Base-by-base conservation (phyloP, 2,888 invertebrate genomes). In the Aphodius sticticus region DNA sequence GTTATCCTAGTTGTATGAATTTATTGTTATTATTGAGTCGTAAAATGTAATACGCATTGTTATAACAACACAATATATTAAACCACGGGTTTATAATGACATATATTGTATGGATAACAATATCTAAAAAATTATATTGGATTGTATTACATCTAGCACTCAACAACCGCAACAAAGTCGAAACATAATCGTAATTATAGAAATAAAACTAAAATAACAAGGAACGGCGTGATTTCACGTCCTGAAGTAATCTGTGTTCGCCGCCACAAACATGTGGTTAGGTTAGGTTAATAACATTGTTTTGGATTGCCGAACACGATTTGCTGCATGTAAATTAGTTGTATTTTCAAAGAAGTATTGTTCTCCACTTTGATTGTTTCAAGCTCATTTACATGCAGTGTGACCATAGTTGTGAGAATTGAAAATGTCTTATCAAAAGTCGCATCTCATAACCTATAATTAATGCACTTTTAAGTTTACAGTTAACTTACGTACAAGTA, bases 271-370 rank as follows among this genome's bases (percentile, higher is more conserved):
- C 53, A 53, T 53, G 53, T 12, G 53, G 53, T 53, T 53, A 9
- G 3, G 53, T 53, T 53, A 53, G 53, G 53, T 53, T 53, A 53
- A 53, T 53, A 53, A 53, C 53, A 53, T 53, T 53, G 53, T 53
- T 53, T 53, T 53, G 53, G 12, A 12, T 53, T 12, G 6, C 53
- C 53, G 53, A 53, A 53, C 53, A 53, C 53, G 53, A 53, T 53
- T 53, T 53, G 53, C 53, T 53, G 53, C 53, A 53, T 53, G 53
- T 53, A 53, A 53, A 53, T 53, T 53, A 53, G 53, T 53, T 53
- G 53, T 53, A 53, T 53, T 53, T 53, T 53, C 53, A 53, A 53
- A 9, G 53, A 53, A 53, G 9, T 53, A 53, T 53, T 53, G 53
- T 53, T 53, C 12, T 53, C 53, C 1, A 12, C 12, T 53, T 53